Base-by-base conservation (phyloP, 2,888 invertebrate species). In the Osmoderma eremita region DNA sequence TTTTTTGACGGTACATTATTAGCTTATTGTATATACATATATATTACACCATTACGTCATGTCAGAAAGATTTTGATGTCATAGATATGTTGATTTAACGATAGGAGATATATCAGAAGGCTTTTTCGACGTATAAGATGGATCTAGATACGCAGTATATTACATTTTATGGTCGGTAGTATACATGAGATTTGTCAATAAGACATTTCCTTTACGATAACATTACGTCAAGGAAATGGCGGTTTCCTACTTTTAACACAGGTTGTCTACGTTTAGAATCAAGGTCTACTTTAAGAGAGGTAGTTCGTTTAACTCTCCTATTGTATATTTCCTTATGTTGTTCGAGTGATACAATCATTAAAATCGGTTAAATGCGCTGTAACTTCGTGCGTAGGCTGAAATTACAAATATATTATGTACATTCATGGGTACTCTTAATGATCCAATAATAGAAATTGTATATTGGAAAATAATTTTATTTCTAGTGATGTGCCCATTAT, bases 151-250 rank as follows among this genome's bases (percentile, higher is more conserved):
- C 30, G n/a, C 49, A 49, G 5, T 39, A 20, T 39, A 54, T 54
- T 54, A 54, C 8, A 39, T 13, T 17, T 38, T 54, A 39, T 17
- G 13, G 20, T 12, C 15, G 18, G 38, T 39, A 30, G n/a, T 49
- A 20, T 20, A 49, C 49, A 18, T 17, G 20, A 54, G 15, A 54
- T 54, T 54, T 54, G 54, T 54, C 54, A 54, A 54, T 54, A 54
- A 54, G 54, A 54, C 54, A 39, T 54, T 54, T 54, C 54, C 54
- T 54, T 54, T 54, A 39, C 18, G 54, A 54, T 54, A 54, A 30
- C 54, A 39, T 39, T 54, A 54, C 39, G 54, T 51, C 30, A 51
- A 51, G 51, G 54, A 54, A 54, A 54, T 54, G 39, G 54, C 17
- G 54, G 54, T 54, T 54, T 54, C 54, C 54, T 38, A 54, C 39